Evolutionary conservation across 2,797 vertebrate species (phyloP), one percentile per base, ranked within the genome.

Genomic region (Labroides dimidiatus): DNA sequence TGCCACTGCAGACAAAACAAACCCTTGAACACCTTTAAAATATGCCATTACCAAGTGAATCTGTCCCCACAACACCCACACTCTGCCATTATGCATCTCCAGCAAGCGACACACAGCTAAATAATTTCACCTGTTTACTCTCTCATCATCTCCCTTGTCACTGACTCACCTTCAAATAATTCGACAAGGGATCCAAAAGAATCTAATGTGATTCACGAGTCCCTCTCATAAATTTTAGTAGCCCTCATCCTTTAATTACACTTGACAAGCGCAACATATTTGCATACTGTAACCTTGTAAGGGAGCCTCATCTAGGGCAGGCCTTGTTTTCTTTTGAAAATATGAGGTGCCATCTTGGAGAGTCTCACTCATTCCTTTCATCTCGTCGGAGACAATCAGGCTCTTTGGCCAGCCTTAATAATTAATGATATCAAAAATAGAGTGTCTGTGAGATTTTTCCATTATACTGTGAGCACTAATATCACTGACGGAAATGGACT

Each of bases 261-360:
- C 54, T 69, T 77, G 84, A 86, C 84, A 80, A 69, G 77, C 37
- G 65, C 56, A n/a, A 59, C 23, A 36, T 43, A 78, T 86, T 81
- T 84, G 78, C 80, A 82, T 82, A 76, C 10, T 24, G 27, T 77
- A 75, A 84, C 82, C 82, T 88, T 83, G 80, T 47, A 47, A 69
- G 41, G 23, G 27, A 0, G 23, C 67, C 70, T 71, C 48, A 70
- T 77, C 50, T 58, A 39, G 55, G 51, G 21, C 59, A 48, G 19
- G 10, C 64, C 56, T 81, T 79, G 53, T 82, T 78, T 78, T 62
- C 43, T 14, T 57, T 60, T 42, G 39, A 53, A 73, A 84, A 75
- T 54, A 78, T 77, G 78, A 84, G 75, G 63, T 57, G 78, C 77
- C 71, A 71, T 69, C 52, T 64, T 50, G 42, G 17, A 10, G 64